Base-by-base conservation (phyloP, 2,797 vertebrate species). In the Arctocebus calabarensis region DNA sequence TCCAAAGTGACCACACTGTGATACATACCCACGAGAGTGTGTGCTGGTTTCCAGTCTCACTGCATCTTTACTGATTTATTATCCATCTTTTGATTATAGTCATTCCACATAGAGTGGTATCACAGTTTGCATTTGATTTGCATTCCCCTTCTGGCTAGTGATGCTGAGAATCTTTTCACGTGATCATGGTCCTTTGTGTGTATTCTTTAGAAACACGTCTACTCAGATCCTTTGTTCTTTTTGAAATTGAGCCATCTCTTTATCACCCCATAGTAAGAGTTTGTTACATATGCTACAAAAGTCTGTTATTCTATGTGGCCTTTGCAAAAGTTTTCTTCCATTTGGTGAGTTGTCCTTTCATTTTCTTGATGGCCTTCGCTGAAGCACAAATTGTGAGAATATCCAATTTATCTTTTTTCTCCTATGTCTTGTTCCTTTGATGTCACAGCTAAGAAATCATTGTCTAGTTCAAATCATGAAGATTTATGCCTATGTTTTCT, bases 61-160 rank as follows among this genome's bases (percentile, higher is more conserved):
- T 62, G 61, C 16, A 34, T 81, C n/a, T 64, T 88, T 29, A 85
- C 16, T 29, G 23, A 27, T 22, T 78, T 82, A 32, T 37, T 84
- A 32, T 68, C 16, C 84, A 34, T n/a, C 55, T 95, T 91, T 96
- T 64, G 29, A 71, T 79, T 79, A 34, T 59, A 43, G 22, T 48
- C 55, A 74, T 82, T 55, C 37, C 12, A 77, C 27, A 40, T 43
- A 32, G 93, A 61, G 14, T 48, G 14, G 19, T 64, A 37, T 77
- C 77, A 94, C 66, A 64, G 7, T 84, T 87, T 92, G 27, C 27
- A 57, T 45, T 84, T 91, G 66, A 78, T 93, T 89, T 83, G 4
- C 40, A 93, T 73, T 94, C 92, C 20, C 57, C n/a, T 68, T 32
- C 48, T n/a, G 82, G 16, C 43, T 85, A 29, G 48, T 29, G 45